Evolutionary conservation across 2,797 vertebrate species (phyloP), one percentile per base, ranked within the genome.

Genomic region (Coccyzus lansbergi): DNA sequence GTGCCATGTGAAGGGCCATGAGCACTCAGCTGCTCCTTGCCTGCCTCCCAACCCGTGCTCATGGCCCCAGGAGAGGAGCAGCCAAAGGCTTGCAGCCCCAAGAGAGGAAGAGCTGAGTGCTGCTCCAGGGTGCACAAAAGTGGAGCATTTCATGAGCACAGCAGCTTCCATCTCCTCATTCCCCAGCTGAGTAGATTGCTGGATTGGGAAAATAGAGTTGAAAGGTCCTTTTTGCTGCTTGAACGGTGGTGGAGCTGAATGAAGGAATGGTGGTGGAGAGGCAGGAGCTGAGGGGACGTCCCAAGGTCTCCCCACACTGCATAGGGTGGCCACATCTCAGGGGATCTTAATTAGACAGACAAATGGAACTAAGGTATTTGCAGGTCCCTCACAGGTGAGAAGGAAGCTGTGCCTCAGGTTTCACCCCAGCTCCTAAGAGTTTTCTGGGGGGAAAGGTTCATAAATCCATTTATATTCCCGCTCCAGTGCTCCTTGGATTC

Each of bases 1-100:
- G 29, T 64, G 42, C 36, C 53, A 36, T 5, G 4, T 8, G 7
- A 1, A 4, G 8, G 25, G 6, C 48, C 19, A 15, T 0, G 5
- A n/a, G 19, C 0, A 4, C 31, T 31, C 1, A 2, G 15, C 15
- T 2, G 12, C 18, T 77, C 25, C 17, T 72, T n/a, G 31, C 26
- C 36, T 48, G 38, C 46, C n/a, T 74, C 33, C 63, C 56, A 46
- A 20, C 44, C 20, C 44, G 20, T 19, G 0, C 15, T 71, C 1
- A 0, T 10, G 44, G 51, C 10, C 46, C 46, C 46, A 48, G 21
- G 46, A 48, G 46, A 48, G 9, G 46, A 48, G 46, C 46, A 48
- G 21, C 46, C 21, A 12, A 48, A 20, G 8, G 10, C 46, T 24
- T 20, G 21, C 48, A 46, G 46, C 46, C 31, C 18, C 40, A 34